Conservation (phyloP, 2,797 vertebrate genomes). For the Chaunax sp. region DNA sequence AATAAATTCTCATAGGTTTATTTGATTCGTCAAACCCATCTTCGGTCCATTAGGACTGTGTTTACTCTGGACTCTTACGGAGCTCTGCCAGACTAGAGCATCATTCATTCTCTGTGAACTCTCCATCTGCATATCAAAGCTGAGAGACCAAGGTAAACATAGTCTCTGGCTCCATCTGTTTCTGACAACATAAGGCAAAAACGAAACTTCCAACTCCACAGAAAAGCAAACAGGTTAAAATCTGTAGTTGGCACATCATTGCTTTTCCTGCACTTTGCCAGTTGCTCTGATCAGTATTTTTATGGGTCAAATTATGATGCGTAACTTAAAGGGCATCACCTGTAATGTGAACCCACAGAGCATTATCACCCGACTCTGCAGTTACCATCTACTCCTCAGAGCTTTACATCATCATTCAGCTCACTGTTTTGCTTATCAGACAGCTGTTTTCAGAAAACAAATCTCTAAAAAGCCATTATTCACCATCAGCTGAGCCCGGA, state of each 20-base stretch:
- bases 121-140: constrained; percentile 90
- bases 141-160: constrained; percentile 80
- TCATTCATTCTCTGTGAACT: constrained; percentile 87
- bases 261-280: constrained; percentile 24
- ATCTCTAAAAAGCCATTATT: too few species aligned
- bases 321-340: not conserved
- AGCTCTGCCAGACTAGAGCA: constrained; percentile 77
- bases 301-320: too few species aligned
- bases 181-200: constrained; percentile 69
- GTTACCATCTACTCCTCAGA: too few species aligned
- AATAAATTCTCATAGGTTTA: constrained; percentile 40
- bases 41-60: constrained; percentile 67
- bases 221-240: constrained; percentile 54
- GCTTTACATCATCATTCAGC: not conserved
- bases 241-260: constrained; percentile 35
- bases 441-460: not conserved
- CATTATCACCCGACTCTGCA: not conserved
- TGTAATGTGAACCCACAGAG: not conserved
- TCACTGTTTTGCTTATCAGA: constrained; percentile 13
- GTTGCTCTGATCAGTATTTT: too few species aligned
- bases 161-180: constrained; percentile 84
- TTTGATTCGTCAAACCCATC: constrained; percentile 33
- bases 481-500: too few species aligned
- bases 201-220: constrained; percentile 52
- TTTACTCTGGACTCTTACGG: constrained; percentile 69